A percentile compares a stretch with the other conserved stretches of the same genome.
Conservation (phyloP, 2,888 invertebrate genomes). For the Octodonta nipae region DNA sequence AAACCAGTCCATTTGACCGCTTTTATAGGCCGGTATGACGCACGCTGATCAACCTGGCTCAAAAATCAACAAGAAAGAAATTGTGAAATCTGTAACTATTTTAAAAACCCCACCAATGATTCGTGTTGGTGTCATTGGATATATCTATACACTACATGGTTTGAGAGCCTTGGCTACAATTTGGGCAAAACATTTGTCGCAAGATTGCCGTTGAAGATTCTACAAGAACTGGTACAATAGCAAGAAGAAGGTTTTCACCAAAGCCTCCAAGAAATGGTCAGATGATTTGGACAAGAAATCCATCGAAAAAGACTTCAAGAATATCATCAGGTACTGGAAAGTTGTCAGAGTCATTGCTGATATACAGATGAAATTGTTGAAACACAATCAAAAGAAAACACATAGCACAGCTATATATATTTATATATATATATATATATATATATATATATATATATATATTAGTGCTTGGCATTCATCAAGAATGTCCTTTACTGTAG, state of each 20-base stretch:
- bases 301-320: slow-evolving; percentile 91
- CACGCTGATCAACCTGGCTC: slow-evolving; percentile 98
- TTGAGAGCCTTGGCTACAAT: slow-evolving; percentile 87
- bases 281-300: slow-evolving; percentile 93
- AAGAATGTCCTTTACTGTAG: slow-evolving; percentile 96
- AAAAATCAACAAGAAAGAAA: slow-evolving; percentile 99
- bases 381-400: slow-evolving; percentile 98
- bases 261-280: slow-evolving; percentile 96
- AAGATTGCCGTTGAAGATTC: slow-evolving; percentile 95
- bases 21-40: slow-evolving; percentile 97
- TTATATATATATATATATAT: too few relatives aligned
- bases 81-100: slow-evolving; percentile 96
- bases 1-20: slow-evolving; percentile 97
- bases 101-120: slow-evolving; percentile 98
- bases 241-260: slow-evolving; percentile 99
- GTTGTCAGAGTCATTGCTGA: slow-evolving; percentile 93
- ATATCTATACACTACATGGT: slow-evolving; percentile 97
- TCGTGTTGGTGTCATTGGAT: slow-evolving; percentile 92
- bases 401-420: slow-evolving; percentile 99
- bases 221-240: slow-evolving; percentile 99
- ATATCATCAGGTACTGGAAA: slow-evolving; percentile 96
- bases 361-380: slow-evolving; percentile 95
- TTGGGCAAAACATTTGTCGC: slow-evolving; percentile 97
- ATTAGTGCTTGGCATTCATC: slow-evolving; percentile 99
- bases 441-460: too few relatives aligned